Evolutionary conservation across 2,888 invertebrate species (phyloP).

Genomic region (Troilus luridus): DNA sequence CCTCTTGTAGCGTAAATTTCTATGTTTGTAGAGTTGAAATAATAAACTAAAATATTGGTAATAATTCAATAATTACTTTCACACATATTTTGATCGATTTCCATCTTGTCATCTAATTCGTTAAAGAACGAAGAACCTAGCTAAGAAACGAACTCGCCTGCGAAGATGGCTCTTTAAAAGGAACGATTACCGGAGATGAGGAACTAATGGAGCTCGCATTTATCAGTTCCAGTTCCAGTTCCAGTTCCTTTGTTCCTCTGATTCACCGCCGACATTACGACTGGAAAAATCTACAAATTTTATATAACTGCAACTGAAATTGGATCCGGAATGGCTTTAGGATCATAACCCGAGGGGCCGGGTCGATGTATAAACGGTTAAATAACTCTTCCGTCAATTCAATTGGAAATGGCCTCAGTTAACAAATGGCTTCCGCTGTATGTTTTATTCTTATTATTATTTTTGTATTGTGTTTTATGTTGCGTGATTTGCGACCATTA

Average conservation of each 20-base stretch:
- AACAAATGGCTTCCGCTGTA: not conserved
- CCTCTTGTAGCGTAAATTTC: no score
- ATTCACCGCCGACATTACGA: constrained; percentile 11
- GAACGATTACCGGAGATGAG: constrained; percentile 16
- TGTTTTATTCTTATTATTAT: not conserved
- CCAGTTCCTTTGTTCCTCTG: not conserved
- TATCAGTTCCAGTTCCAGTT: constrained; percentile 2
- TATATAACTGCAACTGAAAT: constrained; percentile 32
- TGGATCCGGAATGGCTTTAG: constrained; percentile 14
- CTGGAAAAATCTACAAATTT: constrained; percentile 47
- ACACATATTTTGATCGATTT: not conserved
- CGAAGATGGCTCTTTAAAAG: constrained; percentile 1
- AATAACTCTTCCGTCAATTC: constrained; percentile 35
- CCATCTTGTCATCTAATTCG: not conserved
- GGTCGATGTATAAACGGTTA: constrained; percentile 1
- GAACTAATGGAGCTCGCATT: constrained; percentile 33
- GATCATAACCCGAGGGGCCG: not conserved
- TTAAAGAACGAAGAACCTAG: not conserved
- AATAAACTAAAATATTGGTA: no score
- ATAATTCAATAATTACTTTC: no score
- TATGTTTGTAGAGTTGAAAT: no score
- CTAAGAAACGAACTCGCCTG: not conserved
- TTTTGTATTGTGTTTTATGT: not conserved
- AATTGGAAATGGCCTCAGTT: constrained; percentile 35
- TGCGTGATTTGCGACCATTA: not conserved